Evolutionary conservation across 2,888 invertebrate genomes (phyloP), one percentile per base, ranked within the genome.

Genomic region (Lasioglossum vierecki): DNA sequence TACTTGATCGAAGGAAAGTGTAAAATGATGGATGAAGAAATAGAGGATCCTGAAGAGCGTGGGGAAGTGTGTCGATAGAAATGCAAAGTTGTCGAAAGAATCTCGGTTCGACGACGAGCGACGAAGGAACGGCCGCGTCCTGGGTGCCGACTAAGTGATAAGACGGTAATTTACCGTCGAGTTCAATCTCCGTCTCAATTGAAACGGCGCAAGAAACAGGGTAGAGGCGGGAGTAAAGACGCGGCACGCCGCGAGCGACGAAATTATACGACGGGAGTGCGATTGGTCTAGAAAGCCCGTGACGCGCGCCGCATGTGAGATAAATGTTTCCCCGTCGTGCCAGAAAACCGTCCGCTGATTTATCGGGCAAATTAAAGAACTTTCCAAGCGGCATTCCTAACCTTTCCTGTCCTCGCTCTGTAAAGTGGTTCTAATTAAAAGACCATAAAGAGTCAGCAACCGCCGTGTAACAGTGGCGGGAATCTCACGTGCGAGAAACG

Each of bases 401-500:
- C 90, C 85, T 88, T 88, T 88, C 83, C 88, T 86, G 87, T 88
- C 83, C 91, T 89, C 91, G 89, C 90, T 91, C 87, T 83, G 91
- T 91, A 92, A 93, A 93, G 93, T 93, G 91, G 91, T 88, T 93
- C 93, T 93, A 94, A 93, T 93, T 93, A 93, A 93, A 93, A 92
- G 92, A 91, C 92, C 91, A 91, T 93, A 92, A 94, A 93, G 93
- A 92, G 92, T 90, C 90, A 91, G 91, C 91, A 87, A 87, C 85
- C 89, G 87, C 86, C 88, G 90, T 85, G 90, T 92, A 91, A 93
- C 92, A 90, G 92, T 90, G 88, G 90, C 91, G 88, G 88, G 86
- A 83, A 83, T 89, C 77, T 91, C 90, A 92, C 90, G 89, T 89
- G 89, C 86, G 87, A 84, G 86, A 70, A 83, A 78, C 79, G 39